phyloP scores from a whole-genome alignment of 2,888 invertebrate genomes.

The Stenodema calcarata region DNA sequence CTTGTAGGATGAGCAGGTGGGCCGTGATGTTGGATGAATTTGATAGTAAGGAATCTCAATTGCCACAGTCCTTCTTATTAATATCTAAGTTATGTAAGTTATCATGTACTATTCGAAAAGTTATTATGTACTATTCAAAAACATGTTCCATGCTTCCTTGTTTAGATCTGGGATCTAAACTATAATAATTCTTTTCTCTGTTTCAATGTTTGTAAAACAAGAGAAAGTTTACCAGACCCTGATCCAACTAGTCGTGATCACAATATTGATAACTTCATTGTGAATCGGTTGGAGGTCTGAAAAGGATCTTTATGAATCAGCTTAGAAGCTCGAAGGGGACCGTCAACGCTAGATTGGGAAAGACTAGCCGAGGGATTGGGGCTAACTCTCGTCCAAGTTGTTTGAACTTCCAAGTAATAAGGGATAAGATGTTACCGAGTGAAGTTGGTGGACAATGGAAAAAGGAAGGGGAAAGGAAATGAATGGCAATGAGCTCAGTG shows the following conservation, averaged over 20 bases:
- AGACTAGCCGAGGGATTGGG: background rate
- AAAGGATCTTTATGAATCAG: background rate
- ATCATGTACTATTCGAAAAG: too few species aligned
- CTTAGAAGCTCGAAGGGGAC: background rate
- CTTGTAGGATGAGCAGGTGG: too few species aligned
- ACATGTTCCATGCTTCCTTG: too few species aligned
- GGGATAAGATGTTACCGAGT: background rate
- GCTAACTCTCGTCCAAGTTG: background rate
- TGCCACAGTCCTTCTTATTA: too few species aligned
- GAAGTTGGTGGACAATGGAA: background rate
- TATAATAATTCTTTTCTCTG: too few species aligned
- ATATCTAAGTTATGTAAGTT: too few species aligned
- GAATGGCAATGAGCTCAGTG: background rate
- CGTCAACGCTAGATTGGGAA: background rate
- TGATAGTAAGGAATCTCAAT: too few species aligned
- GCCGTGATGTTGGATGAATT: too few species aligned
- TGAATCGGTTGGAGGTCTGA: background rate
- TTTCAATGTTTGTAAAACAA: too few species aligned
- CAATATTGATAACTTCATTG: background rate
- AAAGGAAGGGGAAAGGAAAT: background rate
- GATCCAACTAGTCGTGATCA: background rate
- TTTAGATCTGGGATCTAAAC: too few species aligned
- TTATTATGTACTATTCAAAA: too few species aligned
- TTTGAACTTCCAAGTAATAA: conserved; percentile 17
- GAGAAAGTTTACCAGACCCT: background rate